These are phyloP conservation scores for Picus viridis DNA, from an alignment of 2,797 vertebrate genomes.

Conservation along the genomic window DNA sequence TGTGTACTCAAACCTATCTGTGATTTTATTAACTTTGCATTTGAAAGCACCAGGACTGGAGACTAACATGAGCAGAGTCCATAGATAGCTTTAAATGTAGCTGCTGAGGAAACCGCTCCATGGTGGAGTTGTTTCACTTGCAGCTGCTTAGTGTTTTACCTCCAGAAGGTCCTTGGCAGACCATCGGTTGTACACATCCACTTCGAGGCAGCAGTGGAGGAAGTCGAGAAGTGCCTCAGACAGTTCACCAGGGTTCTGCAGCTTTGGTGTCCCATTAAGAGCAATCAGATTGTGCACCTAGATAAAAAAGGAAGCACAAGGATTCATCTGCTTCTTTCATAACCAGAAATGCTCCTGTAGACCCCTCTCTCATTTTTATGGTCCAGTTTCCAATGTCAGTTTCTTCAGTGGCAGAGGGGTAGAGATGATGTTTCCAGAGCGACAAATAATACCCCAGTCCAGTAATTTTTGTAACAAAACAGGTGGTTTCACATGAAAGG, in stretches of 20 bases:
- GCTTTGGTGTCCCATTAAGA: slow-evolving; percentile 89
- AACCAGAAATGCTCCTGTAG: not conserved
- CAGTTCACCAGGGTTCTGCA: slow-evolving; percentile 89
- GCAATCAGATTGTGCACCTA: slow-evolving; percentile 91
- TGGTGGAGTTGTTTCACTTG: not conserved
- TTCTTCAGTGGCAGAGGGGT: not conserved
- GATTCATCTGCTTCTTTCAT: not conserved
- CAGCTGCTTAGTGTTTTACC: slow-evolving; percentile 57
- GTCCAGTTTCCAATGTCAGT: not conserved
- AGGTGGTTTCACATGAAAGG: not conserved
- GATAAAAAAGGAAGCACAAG: not conserved
- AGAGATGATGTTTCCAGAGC: not conserved
- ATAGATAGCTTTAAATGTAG: not conserved
- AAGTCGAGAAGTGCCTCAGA: slow-evolving; percentile 90
- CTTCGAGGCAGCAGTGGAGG: slow-evolving; percentile 90
- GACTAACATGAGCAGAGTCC: accelerated
- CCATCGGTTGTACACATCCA: slow-evolving; percentile 90
- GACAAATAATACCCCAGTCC: not conserved
- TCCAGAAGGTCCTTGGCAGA: slow-evolving; percentile 90
- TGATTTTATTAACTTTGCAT: not conserved
- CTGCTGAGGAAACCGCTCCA: accelerated
- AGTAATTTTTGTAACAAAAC: not conserved
- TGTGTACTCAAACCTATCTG: not conserved
- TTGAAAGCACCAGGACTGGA: not conserved
- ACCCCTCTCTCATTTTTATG: not conserved